phyloP scores from a whole-genome alignment of 1,140 invertebrate genomes.

The Monochamus saltuarius region DNA sequence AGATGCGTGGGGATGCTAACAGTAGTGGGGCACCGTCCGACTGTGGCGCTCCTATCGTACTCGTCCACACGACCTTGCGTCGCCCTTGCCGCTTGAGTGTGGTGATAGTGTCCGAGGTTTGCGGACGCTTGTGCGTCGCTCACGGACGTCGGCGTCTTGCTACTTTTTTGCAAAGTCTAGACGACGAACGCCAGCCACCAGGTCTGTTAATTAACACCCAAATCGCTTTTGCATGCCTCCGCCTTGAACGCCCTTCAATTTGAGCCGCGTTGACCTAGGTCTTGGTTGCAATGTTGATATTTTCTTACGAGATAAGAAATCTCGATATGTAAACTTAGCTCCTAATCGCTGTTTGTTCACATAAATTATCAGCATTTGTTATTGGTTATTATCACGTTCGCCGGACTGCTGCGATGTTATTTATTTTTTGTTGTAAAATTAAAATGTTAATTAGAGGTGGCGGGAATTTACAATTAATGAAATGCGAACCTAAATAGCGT shows the following conservation, averaged over 20 bases:
- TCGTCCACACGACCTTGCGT: constrained; percentile 37
- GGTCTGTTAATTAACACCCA: background rate
- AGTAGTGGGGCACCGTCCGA: constrained; percentile 21
- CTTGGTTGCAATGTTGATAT: background rate
- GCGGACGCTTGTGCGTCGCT: constrained; percentile 19
- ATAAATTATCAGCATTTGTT: too few relatives aligned
- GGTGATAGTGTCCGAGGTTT: constrained; percentile 31
- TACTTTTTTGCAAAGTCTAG: background rate
- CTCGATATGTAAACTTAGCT: too few relatives aligned
- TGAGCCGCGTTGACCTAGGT: too few relatives aligned
- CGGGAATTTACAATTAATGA: too few relatives aligned
- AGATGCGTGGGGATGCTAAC: constrained; percentile 16
- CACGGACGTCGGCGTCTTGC: constrained; percentile 7
- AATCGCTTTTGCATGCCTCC: background rate
- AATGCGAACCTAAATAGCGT: too few relatives aligned
- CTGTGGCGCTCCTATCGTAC: constrained; percentile 10
- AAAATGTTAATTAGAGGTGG: too few relatives aligned
- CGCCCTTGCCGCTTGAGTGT: constrained; percentile 38
- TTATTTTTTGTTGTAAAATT: too few relatives aligned
- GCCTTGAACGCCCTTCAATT: too few relatives aligned
- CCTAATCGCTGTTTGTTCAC: too few relatives aligned
- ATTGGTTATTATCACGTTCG: too few relatives aligned
- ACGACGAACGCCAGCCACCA: background rate
- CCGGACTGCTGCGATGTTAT: too few relatives aligned
- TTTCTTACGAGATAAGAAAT: too few relatives aligned